phyloP scores from a whole-genome alignment of 2,113 vertebrate species.

The Poeciliopsis occidentalis region DNA sequence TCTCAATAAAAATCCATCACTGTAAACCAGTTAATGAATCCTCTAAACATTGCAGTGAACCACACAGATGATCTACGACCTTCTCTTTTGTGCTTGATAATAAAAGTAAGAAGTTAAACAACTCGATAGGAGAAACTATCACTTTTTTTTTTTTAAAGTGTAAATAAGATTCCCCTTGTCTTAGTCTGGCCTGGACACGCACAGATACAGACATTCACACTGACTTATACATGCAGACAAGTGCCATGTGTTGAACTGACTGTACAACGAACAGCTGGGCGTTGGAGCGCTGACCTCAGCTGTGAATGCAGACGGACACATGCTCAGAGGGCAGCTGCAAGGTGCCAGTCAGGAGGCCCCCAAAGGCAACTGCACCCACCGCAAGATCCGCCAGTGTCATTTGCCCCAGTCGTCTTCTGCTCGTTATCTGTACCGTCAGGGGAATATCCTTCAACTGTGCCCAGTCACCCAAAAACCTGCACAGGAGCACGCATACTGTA shows the following conservation, averaged over 20 bases:
- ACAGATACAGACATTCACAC: slow-evolving; percentile 14
- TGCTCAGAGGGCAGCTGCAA: slow-evolving; percentile 69
- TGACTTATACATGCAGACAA: slow-evolving; percentile 55
- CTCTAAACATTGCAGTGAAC: slow-evolving; percentile 53
- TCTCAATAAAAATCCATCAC: slow-evolving; percentile 65
- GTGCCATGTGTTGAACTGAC: slow-evolving; percentile 58
- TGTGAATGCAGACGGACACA: slow-evolving; percentile 30
- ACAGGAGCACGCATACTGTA: slow-evolving; percentile 26
- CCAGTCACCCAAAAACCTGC: slow-evolving; percentile 15
- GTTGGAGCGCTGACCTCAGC: slow-evolving; percentile 51
- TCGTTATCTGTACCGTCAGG: slow-evolving; percentile 9
- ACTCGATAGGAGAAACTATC: slow-evolving; percentile 30
- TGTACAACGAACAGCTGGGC: slow-evolving; percentile 68
- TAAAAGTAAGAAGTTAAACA: slow-evolving; percentile 58
- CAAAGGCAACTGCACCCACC: slow-evolving; percentile 49
- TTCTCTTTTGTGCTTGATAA: slow-evolving; percentile 42
- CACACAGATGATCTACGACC: slow-evolving; percentile 44
- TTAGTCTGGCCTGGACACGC: slow-evolving; percentile 21
- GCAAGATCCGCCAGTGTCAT: slow-evolving; percentile 3
- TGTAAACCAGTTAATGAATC: slow-evolving; percentile 58
- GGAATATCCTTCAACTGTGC: background rate
- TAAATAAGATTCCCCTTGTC: slow-evolving; percentile 42
- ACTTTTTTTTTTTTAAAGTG: slow-evolving; percentile 30
- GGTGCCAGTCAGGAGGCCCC: slow-evolving; percentile 41
- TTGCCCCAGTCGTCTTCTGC: background rate